These are phyloP conservation scores for Leiothrix lutea DNA, from an alignment of 2,113 vertebrate species.

Conservation along the genomic window DNA sequence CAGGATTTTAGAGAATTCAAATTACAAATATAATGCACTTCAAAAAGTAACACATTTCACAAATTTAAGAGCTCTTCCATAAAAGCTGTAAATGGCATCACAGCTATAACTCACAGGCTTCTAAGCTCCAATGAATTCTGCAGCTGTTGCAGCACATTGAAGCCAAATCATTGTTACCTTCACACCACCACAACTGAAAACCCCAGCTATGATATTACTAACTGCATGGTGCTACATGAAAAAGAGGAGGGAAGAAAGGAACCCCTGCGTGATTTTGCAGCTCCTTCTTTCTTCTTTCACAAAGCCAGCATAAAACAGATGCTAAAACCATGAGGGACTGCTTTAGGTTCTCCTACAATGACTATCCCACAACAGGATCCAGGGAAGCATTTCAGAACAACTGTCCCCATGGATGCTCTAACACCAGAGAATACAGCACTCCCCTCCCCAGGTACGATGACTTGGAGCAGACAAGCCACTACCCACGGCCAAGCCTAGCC, in stretches of 20 bases:
- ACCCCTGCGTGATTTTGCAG: not conserved
- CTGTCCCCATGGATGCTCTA: fast-evolving
- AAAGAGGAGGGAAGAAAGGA: not conserved
- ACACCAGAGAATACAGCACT: not conserved
- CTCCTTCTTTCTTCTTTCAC: not conserved
- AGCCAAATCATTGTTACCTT: constrained; percentile 67
- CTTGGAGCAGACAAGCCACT: not conserved
- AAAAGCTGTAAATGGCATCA: constrained; percentile 44
- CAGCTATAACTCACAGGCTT: constrained; percentile 28
- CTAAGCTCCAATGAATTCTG: constrained; percentile 30
- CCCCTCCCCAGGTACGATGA: not conserved
- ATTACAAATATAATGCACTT: constrained; percentile 46
- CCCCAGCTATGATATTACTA: constrained; percentile 23
- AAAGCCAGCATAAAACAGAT: not conserved
- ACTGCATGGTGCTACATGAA: not conserved
- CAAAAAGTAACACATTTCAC: constrained; percentile 52
- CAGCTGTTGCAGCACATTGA: not conserved
- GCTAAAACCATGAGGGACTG: not conserved
- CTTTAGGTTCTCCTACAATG: not conserved
- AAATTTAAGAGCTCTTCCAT: constrained; percentile 47
- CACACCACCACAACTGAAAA: constrained; percentile 54
- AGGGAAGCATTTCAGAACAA: not conserved
- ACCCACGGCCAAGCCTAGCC: not conserved
- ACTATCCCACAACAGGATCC: not conserved
- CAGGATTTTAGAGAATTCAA: constrained; percentile 36